Conservation (phyloP, 1,140 invertebrate genomes). For the Rhizoglyphus robini region DNA sequence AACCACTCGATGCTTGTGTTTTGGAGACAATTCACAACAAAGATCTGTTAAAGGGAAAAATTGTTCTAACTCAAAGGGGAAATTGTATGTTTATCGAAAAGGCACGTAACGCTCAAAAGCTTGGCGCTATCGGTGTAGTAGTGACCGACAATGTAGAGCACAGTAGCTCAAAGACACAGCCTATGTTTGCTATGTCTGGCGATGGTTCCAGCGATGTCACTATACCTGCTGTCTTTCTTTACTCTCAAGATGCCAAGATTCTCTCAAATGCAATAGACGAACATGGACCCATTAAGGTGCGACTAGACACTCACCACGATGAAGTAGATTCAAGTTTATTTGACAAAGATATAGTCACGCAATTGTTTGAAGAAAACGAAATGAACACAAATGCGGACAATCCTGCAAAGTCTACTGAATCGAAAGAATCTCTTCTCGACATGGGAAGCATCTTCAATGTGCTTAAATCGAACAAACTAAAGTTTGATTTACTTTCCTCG, state of each 20-base stretch:
- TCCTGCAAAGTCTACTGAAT: background rate
- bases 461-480: background rate
- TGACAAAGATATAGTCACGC: background rate
- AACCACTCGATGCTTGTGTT: conserved; percentile 53
- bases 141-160: conserved; percentile 71
- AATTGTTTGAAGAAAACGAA: background rate
- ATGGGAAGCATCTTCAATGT: background rate
- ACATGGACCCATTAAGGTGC: background rate
- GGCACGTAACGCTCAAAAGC: conserved; percentile 62
- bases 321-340: background rate
- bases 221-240: conserved; percentile 83
- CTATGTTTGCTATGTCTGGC: conserved; percentile 90
- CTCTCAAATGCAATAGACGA: conserved; percentile 40
- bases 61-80: conserved; percentile 70
- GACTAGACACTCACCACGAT: background rate
- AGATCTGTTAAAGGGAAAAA: conserved; percentile 48
- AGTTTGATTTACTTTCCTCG: background rate
- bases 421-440: background rate
- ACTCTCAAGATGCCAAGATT: conserved; percentile 55
- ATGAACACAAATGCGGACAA: background rate
- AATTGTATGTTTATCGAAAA: conserved; percentile 94
- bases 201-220: conserved; percentile 72
- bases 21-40: conserved; percentile 44
- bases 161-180: conserved; percentile 52
- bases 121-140: conserved; percentile 69